Evolutionary conservation across 2,888 invertebrate genomes (phyloP), one percentile per base, ranked within the genome.

Genomic region (Mechanitis messenoides): DNA sequence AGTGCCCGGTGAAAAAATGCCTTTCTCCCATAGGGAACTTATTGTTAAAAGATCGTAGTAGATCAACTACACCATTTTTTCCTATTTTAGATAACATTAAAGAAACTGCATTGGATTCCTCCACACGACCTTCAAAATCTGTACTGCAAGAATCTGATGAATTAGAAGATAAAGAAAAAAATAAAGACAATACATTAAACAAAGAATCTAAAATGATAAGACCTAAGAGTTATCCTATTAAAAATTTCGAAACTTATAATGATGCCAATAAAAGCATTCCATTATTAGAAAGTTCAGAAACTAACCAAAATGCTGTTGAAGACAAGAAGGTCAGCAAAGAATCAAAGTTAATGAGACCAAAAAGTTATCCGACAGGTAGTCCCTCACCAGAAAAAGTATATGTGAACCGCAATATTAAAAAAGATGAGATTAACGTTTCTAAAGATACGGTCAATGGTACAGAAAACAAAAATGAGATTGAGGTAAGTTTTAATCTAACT

Each of bases 211-310:
- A 80, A 72, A 75, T 92, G 53, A 78, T 81, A 50, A 84, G 92
- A 47, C 92, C 92, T 5, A 92, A 91, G 71, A 92, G 92, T 71
- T 93, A 92, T 72, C 93, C 93, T 7, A 87, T 85, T 0, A 87
- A 87, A 74, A 78, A 81, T 62, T 68, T 82, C 59, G 83, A 84
- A 65, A 72, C 77, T 20, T 80, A 79, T 64, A 83, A 83, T 38
- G 82, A 82, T 62, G 74, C 78, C 60, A 76, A 70, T 61, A 69
- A 81, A 65, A 73, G 56, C 28, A 45, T 45, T 2, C 31, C 64
- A 60, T 63, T 62, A 12, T 62, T 72, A 38, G 78, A 82, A 61
- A 73, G 67, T 64, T 68, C 62, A 56, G 58, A 58, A 53, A 68
- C 57, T 58, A 55, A 56, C 61, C 68, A 71, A 45, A 64, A 58